Base-by-base conservation (phyloP, 2,797 vertebrate genomes). In the Margarornis squamiger region DNA sequence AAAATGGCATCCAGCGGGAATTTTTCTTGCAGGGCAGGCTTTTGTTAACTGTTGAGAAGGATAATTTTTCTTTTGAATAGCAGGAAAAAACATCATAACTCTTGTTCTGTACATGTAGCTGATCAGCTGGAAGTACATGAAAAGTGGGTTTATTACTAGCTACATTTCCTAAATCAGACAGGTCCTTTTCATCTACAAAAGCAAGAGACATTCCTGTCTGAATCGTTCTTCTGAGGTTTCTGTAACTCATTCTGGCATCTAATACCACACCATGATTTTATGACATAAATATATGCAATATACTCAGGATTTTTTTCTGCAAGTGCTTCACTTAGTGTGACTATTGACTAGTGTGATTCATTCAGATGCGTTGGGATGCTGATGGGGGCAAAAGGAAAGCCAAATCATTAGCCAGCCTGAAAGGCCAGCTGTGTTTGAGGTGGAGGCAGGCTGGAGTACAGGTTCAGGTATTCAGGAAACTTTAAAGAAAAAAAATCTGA, bases 401-500 rank as follows among this genome's bases (percentile, higher is more conserved):
- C 39, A 22, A 7, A 27, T 23, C 0, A 0, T 57, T 23, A 57
- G 21, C 21, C 70, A 78, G 32, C n/a, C 55, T 7, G 3, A 76
- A 82, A 34, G 32, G 41, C 51, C 73, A 59, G 32, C 26, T 0
- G 0, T 61, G 11, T 49, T 41, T 80, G 79, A 88, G 29, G n/a
- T 48, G 30, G 74, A n/a, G 57, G 29, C 71, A 15, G 41, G 39
- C 21, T 18, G 32, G 27, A 30, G 22, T 19, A 49, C 21, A 39
- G 22, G 13, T 45, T 70, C 26, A 72, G 45, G 34, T 70, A 16
- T 43, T 39, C 23, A 4, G 20, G 36, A 48, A 59, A 46, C 15
- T 49, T 74, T 49, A 8, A 73, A 73, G 54, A 21, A 70, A 34
- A 68, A 49, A 71, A 49, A 24, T 18, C 12, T 0, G 10, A 88